Percentiles rank a stretch among this genome's conserved stretches.
Evolutionary conservation across 2,888 invertebrate species (phyloP).

Genomic region (Tetanocera ferruginea): DNA sequence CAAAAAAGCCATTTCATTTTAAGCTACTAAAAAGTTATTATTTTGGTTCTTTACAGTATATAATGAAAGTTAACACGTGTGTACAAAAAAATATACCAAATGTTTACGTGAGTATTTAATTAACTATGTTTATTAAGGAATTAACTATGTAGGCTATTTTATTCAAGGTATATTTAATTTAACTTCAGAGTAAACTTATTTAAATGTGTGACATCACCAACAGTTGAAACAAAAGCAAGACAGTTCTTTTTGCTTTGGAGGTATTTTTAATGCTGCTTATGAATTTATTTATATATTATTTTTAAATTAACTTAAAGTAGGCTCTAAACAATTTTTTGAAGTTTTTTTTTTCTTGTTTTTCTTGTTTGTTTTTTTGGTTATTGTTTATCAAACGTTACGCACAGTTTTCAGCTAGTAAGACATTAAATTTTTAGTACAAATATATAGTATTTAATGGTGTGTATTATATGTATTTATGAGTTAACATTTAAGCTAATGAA

Average conservation of each 20-base stretch:
- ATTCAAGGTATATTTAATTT: not conserved
- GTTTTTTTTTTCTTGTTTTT: not conserved
- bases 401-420: slow-evolving; percentile 15
- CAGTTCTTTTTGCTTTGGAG: slow-evolving; percentile 22
- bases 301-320: slow-evolving; percentile 12
- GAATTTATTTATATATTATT: slow-evolving; percentile 7
- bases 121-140: slow-evolving; percentile 9
- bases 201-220: slow-evolving; percentile 31
- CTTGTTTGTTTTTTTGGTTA: not conserved
- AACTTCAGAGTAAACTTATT: slow-evolving; percentile 2
- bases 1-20: too few species aligned
- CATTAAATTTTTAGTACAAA: slow-evolving; percentile 21
- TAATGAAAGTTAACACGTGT: too few species aligned
- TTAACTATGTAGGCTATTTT: not conserved
- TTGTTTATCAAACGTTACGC: slow-evolving; percentile 1
- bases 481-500: not conserved
- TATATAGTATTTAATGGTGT: not conserved
- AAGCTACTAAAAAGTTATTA: too few species aligned
- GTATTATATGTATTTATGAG: slow-evolving; percentile 3
- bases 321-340: not conserved
- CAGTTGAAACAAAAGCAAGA: slow-evolving; percentile 4
- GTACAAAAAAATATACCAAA: not conserved
- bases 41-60: too few species aligned
- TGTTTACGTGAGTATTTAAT: not conserved
- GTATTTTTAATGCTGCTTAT: slow-evolving; percentile 25